Conservation (phyloP, 1,140 invertebrate species). For the Ylistrum balloti region DNA sequence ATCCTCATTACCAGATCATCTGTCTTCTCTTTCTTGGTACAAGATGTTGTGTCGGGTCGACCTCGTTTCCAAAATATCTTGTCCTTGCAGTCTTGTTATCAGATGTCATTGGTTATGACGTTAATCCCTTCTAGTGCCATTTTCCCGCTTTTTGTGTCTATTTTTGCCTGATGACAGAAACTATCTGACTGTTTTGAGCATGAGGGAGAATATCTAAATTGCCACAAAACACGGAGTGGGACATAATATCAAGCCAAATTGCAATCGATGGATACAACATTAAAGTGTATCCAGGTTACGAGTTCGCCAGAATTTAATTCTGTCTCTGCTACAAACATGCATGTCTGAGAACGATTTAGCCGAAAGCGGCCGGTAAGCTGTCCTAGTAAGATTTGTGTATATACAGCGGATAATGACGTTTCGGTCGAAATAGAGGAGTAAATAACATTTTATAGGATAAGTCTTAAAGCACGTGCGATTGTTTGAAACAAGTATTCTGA, state of each 20-base stretch:
- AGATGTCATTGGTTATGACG: not conserved
- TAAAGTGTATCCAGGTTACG: slow-evolving; percentile 23
- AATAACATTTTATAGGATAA: slow-evolving; percentile 12
- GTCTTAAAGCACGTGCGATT: not conserved
- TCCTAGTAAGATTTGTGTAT: not conserved
- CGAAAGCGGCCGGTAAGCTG: not conserved
- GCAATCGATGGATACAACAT: not conserved
- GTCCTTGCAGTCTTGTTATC: not conserved
- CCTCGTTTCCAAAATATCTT: not conserved
- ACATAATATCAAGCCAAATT: not conserved
- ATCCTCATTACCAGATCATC: not conserved
- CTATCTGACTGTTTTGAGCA: slow-evolving; percentile 5
- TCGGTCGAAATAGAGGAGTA: not conserved
- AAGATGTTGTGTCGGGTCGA: not conserved
- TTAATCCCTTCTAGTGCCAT: not conserved
- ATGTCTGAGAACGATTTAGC: not conserved
- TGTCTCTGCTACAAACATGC: not conserved
- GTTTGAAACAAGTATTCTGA: not conserved
- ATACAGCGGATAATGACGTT: too few relatives aligned
- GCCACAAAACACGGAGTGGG: not conserved
- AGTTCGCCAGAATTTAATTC: not conserved
- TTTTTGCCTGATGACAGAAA: not conserved
- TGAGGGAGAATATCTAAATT: not conserved
- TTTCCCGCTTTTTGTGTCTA: not conserved
- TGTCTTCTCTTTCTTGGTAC: not conserved